Percentiles rank a stretch among this genome's conserved stretches.
Conservation (phyloP, 2,888 invertebrate species). For the Platerodrilus igneus region DNA sequence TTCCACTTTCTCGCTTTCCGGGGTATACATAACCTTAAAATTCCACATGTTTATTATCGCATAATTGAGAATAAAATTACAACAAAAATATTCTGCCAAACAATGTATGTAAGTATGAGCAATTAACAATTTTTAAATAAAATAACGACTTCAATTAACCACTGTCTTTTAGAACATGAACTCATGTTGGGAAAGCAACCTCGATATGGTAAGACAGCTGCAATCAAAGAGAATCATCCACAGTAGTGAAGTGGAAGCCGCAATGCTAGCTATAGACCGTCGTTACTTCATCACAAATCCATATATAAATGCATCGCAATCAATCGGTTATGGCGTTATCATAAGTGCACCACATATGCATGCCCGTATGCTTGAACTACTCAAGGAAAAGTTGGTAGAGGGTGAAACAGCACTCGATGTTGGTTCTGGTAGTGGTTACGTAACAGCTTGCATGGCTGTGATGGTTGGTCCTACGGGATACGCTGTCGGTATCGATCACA, state of each 20-base stretch:
- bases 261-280: conserved; percentile 81
- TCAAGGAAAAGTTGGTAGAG: conserved; percentile 70
- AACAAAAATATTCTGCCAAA: too few species aligned
- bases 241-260: conserved; percentile 67
- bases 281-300: conserved; percentile 74
- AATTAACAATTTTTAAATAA: too few species aligned
- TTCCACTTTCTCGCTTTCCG: too few species aligned
- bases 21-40: too few species aligned
- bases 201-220: conserved; percentile 75
- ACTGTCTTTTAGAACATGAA: too few species aligned
- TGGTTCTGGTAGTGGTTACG: conserved; percentile 90
- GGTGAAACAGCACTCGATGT: conserved; percentile 84
- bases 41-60: too few species aligned
- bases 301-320: conserved; percentile 87
- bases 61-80: too few species aligned
- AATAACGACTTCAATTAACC: too few species aligned
- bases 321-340: conserved; percentile 91
- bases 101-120: too few species aligned
- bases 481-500: conserved; percentile 84
- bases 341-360: conserved; percentile 98
- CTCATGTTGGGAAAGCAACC: conserved; percentile 78
- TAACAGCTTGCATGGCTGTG: conserved; percentile 85
- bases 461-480: conserved; percentile 68
- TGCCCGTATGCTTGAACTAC: conserved; percentile 82
- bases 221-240: conserved; percentile 80